Evolutionary conservation across 2,888 invertebrate species (phyloP).

Genomic region (Lucinisca nassula): DNA sequence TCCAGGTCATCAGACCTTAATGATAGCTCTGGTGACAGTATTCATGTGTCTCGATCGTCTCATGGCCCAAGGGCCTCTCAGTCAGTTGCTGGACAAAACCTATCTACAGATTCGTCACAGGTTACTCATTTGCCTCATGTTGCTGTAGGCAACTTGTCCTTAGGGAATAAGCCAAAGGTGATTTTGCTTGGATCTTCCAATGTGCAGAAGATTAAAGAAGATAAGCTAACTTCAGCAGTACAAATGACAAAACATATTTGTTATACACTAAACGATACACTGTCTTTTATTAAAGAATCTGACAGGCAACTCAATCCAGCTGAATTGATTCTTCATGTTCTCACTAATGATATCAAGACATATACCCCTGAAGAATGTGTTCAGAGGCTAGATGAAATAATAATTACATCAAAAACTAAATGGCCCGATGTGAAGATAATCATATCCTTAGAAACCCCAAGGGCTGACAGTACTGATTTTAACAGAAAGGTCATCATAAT

Average conservation of each 20-base stretch:
- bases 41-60: not conserved
- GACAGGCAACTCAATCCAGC: not conserved
- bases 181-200: not conserved
- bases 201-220: not conserved
- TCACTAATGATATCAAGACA: too few species aligned
- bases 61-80: not conserved
- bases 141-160: not conserved
- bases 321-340: not conserved
- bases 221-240: too few species aligned
- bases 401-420: too few species aligned
- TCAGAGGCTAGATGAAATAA: too few species aligned
- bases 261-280: not conserved
- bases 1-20: not conserved
- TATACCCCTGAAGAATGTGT: too few species aligned
- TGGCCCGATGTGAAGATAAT: too few species aligned
- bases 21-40: not conserved
- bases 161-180: not conserved
- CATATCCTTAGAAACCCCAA: too few species aligned
- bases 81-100: not conserved
- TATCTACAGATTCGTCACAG: not conserved
- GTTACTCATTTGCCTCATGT: too few species aligned
- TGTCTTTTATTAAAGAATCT: not conserved
- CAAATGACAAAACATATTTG: not conserved
- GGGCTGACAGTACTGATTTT: too few species aligned
- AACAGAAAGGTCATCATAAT: not conserved